Conservation (phyloP, 35 echinoderm and acorn worm genomes). For the Ptychodera flava region DNA sequence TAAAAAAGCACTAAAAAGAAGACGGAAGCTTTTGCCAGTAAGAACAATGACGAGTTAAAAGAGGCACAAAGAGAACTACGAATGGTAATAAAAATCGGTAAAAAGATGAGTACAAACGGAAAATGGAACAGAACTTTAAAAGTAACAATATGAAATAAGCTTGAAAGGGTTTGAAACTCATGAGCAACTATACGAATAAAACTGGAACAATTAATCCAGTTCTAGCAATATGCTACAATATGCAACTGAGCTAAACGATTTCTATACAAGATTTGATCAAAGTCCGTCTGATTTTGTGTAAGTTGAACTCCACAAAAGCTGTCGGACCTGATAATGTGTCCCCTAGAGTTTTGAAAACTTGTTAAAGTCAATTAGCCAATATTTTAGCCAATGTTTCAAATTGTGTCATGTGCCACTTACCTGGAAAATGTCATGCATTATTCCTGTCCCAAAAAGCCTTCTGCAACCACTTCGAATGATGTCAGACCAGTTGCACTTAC, state of each 20-base stretch:
- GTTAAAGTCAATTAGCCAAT: conserved; percentile 2
- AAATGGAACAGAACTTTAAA: conserved; percentile 28
- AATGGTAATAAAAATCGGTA: not conserved
- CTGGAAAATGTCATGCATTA: no score
- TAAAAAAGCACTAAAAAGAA: conserved; percentile 47
- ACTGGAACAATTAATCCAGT: not conserved
- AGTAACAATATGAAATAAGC: conserved; percentile 27
- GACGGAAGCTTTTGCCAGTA: conserved; percentile 22
- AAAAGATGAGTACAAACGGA: conserved; percentile 31
- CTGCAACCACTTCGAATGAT: conserved; percentile 33
- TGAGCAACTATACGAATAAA: conserved; percentile 16
- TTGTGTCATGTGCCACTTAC: conserved; percentile 16
- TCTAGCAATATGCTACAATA: conserved; percentile 25
- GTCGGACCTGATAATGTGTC: no score
- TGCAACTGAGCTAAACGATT: conserved; percentile 44
- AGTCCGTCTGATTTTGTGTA: no score
- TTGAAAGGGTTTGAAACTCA: conserved; percentile 28
- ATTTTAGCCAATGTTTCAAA: conserved; percentile 20
- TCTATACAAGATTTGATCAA: conserved; percentile 49
- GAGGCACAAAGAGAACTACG: conserved; percentile 20
- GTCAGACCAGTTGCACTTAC: no score
- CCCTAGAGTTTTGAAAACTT: conserved; percentile 16
- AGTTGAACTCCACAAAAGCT: no score
- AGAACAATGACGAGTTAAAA: conserved; percentile 22
- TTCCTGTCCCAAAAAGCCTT: conserved; percentile 27